These are phyloP conservation scores for Metallyticus violacea DNA, from an alignment of 2,888 invertebrate genomes.

Conservation along the genomic window DNA sequence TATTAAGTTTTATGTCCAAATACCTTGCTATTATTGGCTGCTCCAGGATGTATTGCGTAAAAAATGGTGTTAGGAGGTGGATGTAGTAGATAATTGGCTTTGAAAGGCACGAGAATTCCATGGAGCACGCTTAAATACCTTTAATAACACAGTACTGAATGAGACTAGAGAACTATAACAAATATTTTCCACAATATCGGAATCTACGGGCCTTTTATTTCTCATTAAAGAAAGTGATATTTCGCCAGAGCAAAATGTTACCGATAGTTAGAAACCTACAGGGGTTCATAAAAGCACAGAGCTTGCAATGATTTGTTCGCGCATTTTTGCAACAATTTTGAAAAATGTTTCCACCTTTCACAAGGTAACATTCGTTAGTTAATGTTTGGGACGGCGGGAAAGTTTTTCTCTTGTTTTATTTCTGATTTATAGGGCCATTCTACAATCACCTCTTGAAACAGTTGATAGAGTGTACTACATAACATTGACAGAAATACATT, in stretches of 20 bases:
- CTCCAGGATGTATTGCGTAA: too few species aligned
- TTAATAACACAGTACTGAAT: not conserved
- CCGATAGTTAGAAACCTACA: not conserved
- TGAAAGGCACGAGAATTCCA: not conserved
- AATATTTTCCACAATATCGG: not conserved
- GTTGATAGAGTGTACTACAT: slow-evolving; percentile 16
- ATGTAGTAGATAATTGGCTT: too few species aligned
- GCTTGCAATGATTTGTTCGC: slow-evolving; percentile 1
- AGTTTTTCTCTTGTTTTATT: not conserved
- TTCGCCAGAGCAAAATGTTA: not conserved
- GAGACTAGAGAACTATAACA: not conserved
- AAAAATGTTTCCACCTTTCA: slow-evolving; percentile 16
- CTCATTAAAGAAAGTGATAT: not conserved
- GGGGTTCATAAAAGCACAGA: not conserved
- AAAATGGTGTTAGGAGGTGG: too few species aligned
- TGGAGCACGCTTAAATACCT: not conserved
- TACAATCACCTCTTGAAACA: slow-evolving; percentile 15
- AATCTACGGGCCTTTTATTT: not conserved
- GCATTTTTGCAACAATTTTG: slow-evolving; percentile 7
- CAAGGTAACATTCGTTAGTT: slow-evolving; percentile 12
- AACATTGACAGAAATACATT: slow-evolving; percentile 18
- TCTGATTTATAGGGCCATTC: slow-evolving; percentile 16
- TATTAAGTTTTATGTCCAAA: too few species aligned
- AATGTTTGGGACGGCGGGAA: slow-evolving; percentile 1
- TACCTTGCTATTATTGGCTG: too few species aligned